These are phyloP conservation scores for Notodonta dromedarius DNA, from an alignment of 2,888 invertebrate species.

Conservation along the genomic window DNA sequence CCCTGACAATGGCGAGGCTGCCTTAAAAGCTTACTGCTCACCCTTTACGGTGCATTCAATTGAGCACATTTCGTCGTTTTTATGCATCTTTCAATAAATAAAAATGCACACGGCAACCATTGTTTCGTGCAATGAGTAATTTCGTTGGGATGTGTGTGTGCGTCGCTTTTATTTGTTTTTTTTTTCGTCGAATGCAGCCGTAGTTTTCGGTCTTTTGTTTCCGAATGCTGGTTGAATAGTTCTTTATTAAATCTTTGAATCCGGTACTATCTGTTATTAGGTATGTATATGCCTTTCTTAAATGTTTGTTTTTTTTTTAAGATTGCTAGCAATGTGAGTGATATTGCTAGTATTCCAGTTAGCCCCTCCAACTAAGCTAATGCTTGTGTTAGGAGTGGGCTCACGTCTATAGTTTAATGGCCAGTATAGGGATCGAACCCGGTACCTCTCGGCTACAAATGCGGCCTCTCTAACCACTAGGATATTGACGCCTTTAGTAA, in stretches of 20 bases:
- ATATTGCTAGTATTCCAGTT: too few relatives aligned
- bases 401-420: too few relatives aligned
- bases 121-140: constrained; percentile 72
- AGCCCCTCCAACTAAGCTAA: too few relatives aligned
- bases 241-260: background rate
- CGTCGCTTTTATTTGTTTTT: constrained; percentile 43
- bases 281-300: too few relatives aligned
- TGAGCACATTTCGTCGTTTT: constrained; percentile 62
- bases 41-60: constrained; percentile 67
- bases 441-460: too few relatives aligned
- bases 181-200: constrained; percentile 50
- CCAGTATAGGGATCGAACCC: too few relatives aligned
- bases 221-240: background rate
- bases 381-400: too few relatives aligned
- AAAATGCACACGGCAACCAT: constrained; percentile 69
- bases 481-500: too few relatives aligned
- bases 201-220: constrained; percentile 24
- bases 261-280: too few relatives aligned
- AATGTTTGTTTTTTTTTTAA: too few relatives aligned
- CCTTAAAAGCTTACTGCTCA: constrained; percentile 63
- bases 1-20: constrained; percentile 57
- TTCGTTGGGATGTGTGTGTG: constrained; percentile 60
- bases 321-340: too few relatives aligned
- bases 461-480: too few relatives aligned
- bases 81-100: constrained; percentile 63